Evolutionary conservation across 2,888 invertebrate species (phyloP), one percentile per base, ranked within the genome.

Genomic region (Dryobotodes eremita): DNA sequence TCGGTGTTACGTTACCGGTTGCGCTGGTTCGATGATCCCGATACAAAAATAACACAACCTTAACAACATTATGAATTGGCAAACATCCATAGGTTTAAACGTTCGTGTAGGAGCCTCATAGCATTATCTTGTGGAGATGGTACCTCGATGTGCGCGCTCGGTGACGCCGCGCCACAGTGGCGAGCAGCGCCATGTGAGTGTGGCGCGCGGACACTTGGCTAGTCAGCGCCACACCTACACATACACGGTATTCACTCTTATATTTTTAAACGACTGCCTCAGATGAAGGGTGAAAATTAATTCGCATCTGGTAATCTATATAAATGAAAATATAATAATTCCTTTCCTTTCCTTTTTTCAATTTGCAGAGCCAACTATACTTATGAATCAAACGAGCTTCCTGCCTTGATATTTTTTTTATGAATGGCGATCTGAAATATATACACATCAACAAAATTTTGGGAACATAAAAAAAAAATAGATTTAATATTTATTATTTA

Each of bases 31-130:
- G 85, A 83, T 80, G 85, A 82, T 83, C 86, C 76, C 83, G 75
- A 73, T 83, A 82, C 85, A 70, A 77, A 89, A 89, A 89, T 89
- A 89, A 78, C 72, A 64, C 57, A 75, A 86, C 74, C 71, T 86
- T 78, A 80, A 80, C 75, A 79, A 81, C 42, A 70, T 73, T 76
- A 75, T 71, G 70, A 84, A 83, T 88, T 88, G 87, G 88, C 86
- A 86, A 81, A 62, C 80, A 71, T 83, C 88, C 87, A 87, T 74
- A 64, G 36, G 71, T 73, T 59, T 53, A 71, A 74, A 77, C 70
- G 80, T 76, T 61, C 46, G 62, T 72, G 69, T 77, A 79, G 76
- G 66, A 66, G 68, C 69, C 50, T 71, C 71, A 70, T 36, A 59
- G 57, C 55, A 59, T 31, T 71, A 74, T 78, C 75, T 73, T 46